Evolutionary conservation across 2,113 vertebrate species (phyloP).

Genomic region (Boulengeromyrus knoepffleri): DNA sequence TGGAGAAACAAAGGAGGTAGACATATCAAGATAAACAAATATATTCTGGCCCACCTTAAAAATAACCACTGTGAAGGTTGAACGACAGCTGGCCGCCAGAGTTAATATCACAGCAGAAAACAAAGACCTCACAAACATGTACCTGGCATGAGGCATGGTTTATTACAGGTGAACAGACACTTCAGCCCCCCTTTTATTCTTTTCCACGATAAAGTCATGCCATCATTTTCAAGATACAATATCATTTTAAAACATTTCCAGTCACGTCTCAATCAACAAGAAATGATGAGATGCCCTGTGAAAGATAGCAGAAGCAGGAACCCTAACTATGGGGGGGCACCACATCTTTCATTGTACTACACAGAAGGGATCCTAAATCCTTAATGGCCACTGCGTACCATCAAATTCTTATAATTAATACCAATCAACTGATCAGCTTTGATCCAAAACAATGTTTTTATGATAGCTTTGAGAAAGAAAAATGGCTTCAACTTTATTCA

Average conservation of each 20-base stretch:
- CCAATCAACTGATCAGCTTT: neutral
- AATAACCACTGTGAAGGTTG: conserved; percentile 2
- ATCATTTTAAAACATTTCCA: conserved; percentile 18
- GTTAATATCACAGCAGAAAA: neutral
- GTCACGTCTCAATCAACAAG: conserved; percentile 21
- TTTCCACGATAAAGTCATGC: neutral
- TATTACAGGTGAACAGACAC: neutral
- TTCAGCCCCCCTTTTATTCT: neutral
- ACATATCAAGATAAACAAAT: conserved; percentile 4
- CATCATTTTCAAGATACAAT: neutral
- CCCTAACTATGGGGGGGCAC: neutral
- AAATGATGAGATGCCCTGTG: conserved; percentile 12
- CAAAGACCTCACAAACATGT: neutral
- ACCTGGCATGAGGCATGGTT: neutral
- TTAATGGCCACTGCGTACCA: neutral
- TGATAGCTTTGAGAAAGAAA: neutral
- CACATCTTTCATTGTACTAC: neutral
- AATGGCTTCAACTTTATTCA: neutral
- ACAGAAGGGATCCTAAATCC: neutral
- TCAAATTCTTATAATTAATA: neutral
- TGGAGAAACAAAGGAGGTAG: neutral
- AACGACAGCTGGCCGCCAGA: neutral
- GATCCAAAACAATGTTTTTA: neutral
- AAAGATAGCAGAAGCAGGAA: neutral
- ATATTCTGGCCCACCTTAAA: conserved; percentile 10